These are phyloP conservation scores for Turritopsis dohrnii DNA, from an alignment of 30 jellyfish, hydroid and myxozoan genomes.

Conservation along the genomic window DNA sequence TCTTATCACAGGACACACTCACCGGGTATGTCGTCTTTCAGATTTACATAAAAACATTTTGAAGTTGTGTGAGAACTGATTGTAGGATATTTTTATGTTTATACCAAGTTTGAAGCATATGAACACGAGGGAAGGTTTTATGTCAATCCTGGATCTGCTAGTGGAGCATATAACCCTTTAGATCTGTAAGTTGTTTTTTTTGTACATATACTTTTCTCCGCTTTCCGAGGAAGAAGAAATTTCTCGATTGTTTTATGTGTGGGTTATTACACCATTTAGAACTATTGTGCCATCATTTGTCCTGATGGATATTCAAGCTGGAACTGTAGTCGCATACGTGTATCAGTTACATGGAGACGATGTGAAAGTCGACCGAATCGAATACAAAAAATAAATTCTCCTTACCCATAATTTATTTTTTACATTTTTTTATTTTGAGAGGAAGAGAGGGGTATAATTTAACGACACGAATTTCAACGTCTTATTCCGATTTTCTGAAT, in stretches of 20 bases:
- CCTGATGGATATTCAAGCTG: slow-evolving; percentile 91
- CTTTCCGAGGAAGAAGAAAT: not conserved
- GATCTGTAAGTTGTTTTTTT: slow-evolving; percentile 63
- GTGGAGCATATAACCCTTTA: slow-evolving; percentile 93
- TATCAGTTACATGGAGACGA: slow-evolving; percentile 96
- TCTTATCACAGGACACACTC: slow-evolving; percentile 92
- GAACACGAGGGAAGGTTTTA: slow-evolving; percentile 94
- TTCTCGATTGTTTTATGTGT: not conserved
- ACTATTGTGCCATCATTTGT: slow-evolving; percentile 86
- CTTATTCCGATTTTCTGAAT: too few relatives aligned
- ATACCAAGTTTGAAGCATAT: slow-evolving; percentile 80
- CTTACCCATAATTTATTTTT: not conserved
- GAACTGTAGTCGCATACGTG: slow-evolving; percentile 93
- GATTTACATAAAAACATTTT: not conserved
- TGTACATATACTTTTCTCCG: not conserved
- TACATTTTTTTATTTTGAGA: not conserved
- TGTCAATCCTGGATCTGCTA: slow-evolving; percentile 98
- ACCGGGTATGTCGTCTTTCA: slow-evolving; percentile 45
- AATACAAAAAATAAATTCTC: slow-evolving; percentile 62
- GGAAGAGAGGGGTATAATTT: not conserved
- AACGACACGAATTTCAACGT: not conserved
- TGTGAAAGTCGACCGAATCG: slow-evolving; percentile 96
- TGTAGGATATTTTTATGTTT: not conserved
- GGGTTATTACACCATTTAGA: slow-evolving; percentile 21
- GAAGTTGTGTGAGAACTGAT: not conserved